Base-by-base conservation (phyloP, 2,797 vertebrate genomes). In the Melanotaenia boesemani region DNA sequence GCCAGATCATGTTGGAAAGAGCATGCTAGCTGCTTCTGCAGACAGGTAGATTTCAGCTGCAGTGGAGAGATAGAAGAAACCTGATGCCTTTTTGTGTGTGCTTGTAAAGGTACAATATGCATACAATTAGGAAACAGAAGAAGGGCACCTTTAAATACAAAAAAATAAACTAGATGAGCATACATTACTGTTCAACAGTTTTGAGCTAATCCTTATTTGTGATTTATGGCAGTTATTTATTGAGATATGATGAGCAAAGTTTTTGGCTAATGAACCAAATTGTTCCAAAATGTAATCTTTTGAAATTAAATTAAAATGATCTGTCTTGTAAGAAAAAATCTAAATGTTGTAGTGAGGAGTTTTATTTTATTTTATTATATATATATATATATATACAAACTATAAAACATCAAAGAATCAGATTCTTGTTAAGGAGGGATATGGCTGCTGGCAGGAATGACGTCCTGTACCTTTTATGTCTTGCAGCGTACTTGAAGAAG, bases 1-100 rank as follows among this genome's bases (percentile, higher is more conserved):
- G 69, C 68, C 85, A 82, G 79, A 84, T 84, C 92, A 92, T 93
- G 67, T 37, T 74, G 50, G 50, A 72, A 13, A 50, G 37, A 78
- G 61, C 67, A 72, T 80, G 74, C 48, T 64, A 20, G 62, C 66
- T 60, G 74, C 65, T 64, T 67, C 67, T 22, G 76, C 34, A 48
- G 63, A 66, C 9, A 2, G 62, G 69, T 41, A 39, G 57, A 63
- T 60, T 70, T 63, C 75, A 74, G 70, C 37, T 56, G 32, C 88
- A 32, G n/a, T 77, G 52, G 16, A 39, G 58, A 46, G 61, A 72
- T 54, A 57, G 79, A 48, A 66, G 89, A 87, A 91, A 93, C 63
- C 2, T 76, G 88, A 93, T 82, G 80, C 89, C 64, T 50, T 58
- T 63, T 26, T 74, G 20, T 46, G 37, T 70, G 58, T n/a, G 56